These are phyloP conservation scores for Takifugu flavidus DNA, from an alignment of 2,113 vertebrate species.

Conservation along the genomic window DNA sequence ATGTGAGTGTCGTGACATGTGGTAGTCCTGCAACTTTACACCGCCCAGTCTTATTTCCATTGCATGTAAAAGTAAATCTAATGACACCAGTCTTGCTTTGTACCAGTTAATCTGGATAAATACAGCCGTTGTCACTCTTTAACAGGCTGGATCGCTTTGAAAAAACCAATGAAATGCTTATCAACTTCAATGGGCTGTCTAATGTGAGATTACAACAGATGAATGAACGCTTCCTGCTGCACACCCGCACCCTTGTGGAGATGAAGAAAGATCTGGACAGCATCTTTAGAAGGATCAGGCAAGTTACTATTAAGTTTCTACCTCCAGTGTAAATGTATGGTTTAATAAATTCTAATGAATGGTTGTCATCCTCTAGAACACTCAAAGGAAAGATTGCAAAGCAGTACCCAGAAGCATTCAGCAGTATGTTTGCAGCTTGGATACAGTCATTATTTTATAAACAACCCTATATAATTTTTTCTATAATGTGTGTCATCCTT, in stretches of 20 bases:
- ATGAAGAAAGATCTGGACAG: conserved; percentile 97
- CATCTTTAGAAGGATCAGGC: conserved; percentile 94
- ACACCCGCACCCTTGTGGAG: conserved; percentile 88
- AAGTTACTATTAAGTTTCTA: background rate
- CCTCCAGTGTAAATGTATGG: too few species aligned
- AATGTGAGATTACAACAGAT: conserved; percentile 90
- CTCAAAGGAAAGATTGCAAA: conserved; percentile 92
- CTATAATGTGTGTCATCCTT: background rate
- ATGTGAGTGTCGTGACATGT: conserved; percentile 79
- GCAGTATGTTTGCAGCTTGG: conserved; percentile 80
- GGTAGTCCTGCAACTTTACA: background rate
- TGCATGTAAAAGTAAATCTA: background rate
- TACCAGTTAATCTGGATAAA: background rate
- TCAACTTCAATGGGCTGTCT: conserved; percentile 96
- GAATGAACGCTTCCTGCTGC: conserved; percentile 89
- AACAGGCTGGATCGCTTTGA: conserved; percentile 94
- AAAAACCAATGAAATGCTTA: conserved; percentile 98
- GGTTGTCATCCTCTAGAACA: conserved; percentile 70
- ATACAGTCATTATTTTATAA: background rate
- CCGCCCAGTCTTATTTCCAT: background rate
- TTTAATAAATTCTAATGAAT: background rate
- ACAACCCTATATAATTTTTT: background rate
- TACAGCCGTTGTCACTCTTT: too few species aligned
- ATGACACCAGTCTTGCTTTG: background rate
- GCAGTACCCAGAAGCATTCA: conserved; percentile 95